A percentile compares a stretch with the other conserved stretches of the same genome.
phyloP scores from a whole-genome alignment of 1,140 invertebrate species.

The Anagrus nilaparvatae region DNA sequence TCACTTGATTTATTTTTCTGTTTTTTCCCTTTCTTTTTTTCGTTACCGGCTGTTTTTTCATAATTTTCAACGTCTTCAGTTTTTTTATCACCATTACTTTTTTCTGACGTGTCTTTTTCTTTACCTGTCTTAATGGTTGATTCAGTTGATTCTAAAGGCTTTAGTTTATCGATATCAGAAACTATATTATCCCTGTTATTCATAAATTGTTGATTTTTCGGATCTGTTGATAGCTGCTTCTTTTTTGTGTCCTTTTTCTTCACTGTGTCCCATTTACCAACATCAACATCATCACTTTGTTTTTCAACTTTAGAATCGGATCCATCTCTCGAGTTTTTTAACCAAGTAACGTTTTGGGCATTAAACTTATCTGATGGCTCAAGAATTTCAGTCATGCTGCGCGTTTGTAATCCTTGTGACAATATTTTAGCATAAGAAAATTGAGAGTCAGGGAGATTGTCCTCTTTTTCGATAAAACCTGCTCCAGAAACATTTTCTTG shows the following conservation, averaged over 20 bases:
- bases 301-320: too few relatives aligned
- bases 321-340: too few relatives aligned
- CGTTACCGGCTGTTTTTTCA: not conserved
- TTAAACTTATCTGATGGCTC: slow-evolving; percentile 8
- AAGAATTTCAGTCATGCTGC: slow-evolving; percentile 10
- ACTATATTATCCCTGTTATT: too few relatives aligned
- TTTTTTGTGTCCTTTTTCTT: slow-evolving; percentile 24
- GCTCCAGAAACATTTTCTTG: too few relatives aligned
- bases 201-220: too few relatives aligned
- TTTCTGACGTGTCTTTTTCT: slow-evolving; percentile 1
- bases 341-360: too few relatives aligned
- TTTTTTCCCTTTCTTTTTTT: slow-evolving; percentile 20
- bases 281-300: slow-evolving; percentile 14
- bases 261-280: slow-evolving; percentile 24
- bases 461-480: too few relatives aligned
- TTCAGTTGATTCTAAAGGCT: too few relatives aligned
- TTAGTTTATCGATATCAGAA: too few relatives aligned
- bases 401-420: slow-evolving; percentile 49
- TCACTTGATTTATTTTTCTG: slow-evolving; percentile 43
- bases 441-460: slow-evolving; percentile 18
- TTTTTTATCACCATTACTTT: slow-evolving; percentile 1
- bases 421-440: slow-evolving; percentile 65
- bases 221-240: too few relatives aligned
- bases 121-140: too few relatives aligned
- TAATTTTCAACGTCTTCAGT: not conserved